Evolutionary conservation across 1,140 invertebrate genomes (phyloP).

Genomic region (Plectrocnemia conspersa): DNA sequence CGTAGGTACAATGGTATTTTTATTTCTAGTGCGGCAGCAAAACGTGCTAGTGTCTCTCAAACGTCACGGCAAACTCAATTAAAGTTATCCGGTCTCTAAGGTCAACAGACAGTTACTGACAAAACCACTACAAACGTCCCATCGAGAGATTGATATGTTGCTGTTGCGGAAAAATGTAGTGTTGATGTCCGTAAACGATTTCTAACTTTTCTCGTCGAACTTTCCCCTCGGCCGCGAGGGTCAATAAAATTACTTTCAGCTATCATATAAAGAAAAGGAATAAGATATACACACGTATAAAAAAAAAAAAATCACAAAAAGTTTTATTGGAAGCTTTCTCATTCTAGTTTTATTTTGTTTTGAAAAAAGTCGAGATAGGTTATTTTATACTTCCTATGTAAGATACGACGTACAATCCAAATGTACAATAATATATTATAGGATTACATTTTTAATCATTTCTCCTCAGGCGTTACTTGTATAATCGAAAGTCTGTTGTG

Average conservation of each 20-base stretch:
- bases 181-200: constrained; percentile 13
- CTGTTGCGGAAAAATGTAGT: constrained; percentile 9
- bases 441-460: no score
- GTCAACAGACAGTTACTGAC: background rate
- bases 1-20: no score
- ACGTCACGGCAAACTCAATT: constrained; percentile 33
- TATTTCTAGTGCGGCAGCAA: no score
- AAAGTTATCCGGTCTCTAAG: constrained; percentile 26
- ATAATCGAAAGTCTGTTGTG: no score
- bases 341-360: background rate
- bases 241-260: background rate
- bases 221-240: background rate
- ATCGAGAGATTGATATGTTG: constrained; percentile 21
- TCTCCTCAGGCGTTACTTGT: no score
- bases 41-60: constrained; percentile 13
- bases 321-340: background rate
- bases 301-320: background rate
- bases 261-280: background rate
- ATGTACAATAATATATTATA: no score
- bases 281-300: no score
- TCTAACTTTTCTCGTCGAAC: constrained; percentile 2
- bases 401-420: no score
- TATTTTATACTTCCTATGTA: no score
- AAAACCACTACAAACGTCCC: background rate
- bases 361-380: no score